Evolutionary conservation across 2,113 vertebrate species (phyloP).

Genomic region (Polyodon spathula): DNA sequence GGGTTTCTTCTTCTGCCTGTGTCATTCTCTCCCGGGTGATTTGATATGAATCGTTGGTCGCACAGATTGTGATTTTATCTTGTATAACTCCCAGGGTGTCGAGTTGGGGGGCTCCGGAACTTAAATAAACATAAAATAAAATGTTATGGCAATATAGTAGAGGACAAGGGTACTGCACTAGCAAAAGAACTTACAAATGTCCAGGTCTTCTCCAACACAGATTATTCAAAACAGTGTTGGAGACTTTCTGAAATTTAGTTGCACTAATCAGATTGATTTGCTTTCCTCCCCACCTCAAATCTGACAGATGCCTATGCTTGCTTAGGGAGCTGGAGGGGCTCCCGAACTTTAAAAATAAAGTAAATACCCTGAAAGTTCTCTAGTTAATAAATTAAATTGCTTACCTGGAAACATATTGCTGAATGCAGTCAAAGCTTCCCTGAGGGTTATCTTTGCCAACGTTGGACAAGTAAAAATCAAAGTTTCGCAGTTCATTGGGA

Average conservation of each 20-base stretch:
- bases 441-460: slow-evolving; percentile 82
- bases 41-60: slow-evolving; percentile 79
- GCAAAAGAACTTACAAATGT: too few relatives aligned
- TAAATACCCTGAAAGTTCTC: too few relatives aligned
- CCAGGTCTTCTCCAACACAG: too few relatives aligned
- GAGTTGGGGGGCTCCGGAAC: slow-evolving; percentile 71
- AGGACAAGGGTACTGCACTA: not conserved
- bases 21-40: slow-evolving; percentile 74
- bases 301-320: too few relatives aligned
- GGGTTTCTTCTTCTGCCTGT: slow-evolving; percentile 75
- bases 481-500: slow-evolving; percentile 56
- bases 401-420: slow-evolving; percentile 73
- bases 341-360: too few relatives aligned
- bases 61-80: slow-evolving; percentile 82
- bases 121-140: too few relatives aligned
- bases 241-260: too few relatives aligned
- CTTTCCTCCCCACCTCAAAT: too few relatives aligned
- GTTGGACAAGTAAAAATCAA: slow-evolving; percentile 79
- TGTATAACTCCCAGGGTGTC: slow-evolving; percentile 71
- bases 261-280: too few relatives aligned
- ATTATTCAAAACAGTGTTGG: too few relatives aligned
- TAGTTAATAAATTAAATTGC: too few relatives aligned
- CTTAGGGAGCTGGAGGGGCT: too few relatives aligned
- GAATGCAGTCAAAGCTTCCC: slow-evolving; percentile 84
- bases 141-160: slow-evolving; percentile 12